Evolutionary conservation across 2,113 vertebrate species (phyloP), one percentile per base, ranked within the genome.

Genomic region (Halichoerus grypus): DNA sequence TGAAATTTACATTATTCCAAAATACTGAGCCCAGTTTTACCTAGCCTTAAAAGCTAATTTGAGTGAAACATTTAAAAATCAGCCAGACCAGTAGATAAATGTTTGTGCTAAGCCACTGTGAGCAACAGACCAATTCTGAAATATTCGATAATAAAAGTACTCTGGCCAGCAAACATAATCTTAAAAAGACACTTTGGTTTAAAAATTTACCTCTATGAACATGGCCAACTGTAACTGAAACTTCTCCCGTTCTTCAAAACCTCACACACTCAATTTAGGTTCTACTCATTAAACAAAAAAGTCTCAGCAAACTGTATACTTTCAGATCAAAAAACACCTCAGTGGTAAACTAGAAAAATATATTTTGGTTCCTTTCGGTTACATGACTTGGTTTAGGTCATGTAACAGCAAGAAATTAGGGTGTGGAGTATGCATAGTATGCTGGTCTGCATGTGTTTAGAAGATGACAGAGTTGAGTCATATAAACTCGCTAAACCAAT

Each of bases 401-500:
- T 51, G 36, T 92, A 92, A 92, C 69, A 98, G 79, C 89, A 97
- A 97, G 89, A 95, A 92, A 92, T 79, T 15, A 46, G 79, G 89
- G 95, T 91, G 91, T 97, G 91, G 74, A 46, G 4, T 63, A 69
- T 51, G 59, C 36, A 74, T 12, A 63, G 51, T 36, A 65, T 57
- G 42, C 55, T 92, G 51, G 5, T 84, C 88, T 86, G 42, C 74
- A 92, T 19, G 22, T 94, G 63, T 82, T 93, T 31, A 88, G n/a
- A 97, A 85, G n/a, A 87, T 33, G n/a, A 59, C 21, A 91, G 19
- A 91, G 46, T 11, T 84, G 92, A 96, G 85, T 97, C 92, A 96
- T 61, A 46, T 26, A 67, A 95, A 96, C 76, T 71, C 92, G 93
- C 63, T 94, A 80, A 89, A 95, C 71, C 39, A 94, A 95, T 1